Evolutionary conservation across 1,140 invertebrate genomes (phyloP), one percentile per base, ranked within the genome.

Genomic region (Drosophila arawakana): DNA sequence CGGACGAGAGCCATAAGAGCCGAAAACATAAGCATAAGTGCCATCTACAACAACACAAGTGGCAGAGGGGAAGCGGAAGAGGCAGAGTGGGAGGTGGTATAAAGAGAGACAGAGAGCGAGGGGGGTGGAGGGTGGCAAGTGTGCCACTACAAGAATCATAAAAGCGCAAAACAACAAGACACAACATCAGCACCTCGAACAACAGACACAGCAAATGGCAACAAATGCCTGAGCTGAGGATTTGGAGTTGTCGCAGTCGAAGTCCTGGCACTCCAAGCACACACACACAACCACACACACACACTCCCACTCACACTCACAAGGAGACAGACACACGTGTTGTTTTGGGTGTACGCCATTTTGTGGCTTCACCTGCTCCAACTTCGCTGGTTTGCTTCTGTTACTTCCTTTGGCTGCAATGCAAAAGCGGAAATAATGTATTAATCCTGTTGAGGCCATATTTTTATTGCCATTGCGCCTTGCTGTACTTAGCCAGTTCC

Each of bases 381-480:
- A n/a, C 41, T 52, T 7, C 35, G 25, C 4, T 3, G 7, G 10
- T 3, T 52, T 52, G 46, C 11, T 54, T 11, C 41, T 35, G 37
- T 37, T 50, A 9, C 55, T 60, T 69, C 46, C 47, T 59, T 39
- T 63, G 30, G 58, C 13, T 52, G 70, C 39, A 66, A 71, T 73
- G 71, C 71, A 69, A 62, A 78, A 75, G 65, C 79, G 85, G 80
- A 90, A 86, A 79, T 90, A 90, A 90, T 90, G 88, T 90, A 90
- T 90, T 90, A 90, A 90, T 90, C 88, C 88, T 85, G 88, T 90
- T 83, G 86, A 90, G 88, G 86, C 88, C 88, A 90, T 90, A 90
- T 90, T 90, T 90, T 90, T 90, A 86, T 90, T 90, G 80, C 78
- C 72, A 77, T 90, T 81, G 80, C 78, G 62, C 65, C 43, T 73